phyloP scores from a whole-genome alignment of 2,888 invertebrate genomes.

The Anthoptus insignis region DNA sequence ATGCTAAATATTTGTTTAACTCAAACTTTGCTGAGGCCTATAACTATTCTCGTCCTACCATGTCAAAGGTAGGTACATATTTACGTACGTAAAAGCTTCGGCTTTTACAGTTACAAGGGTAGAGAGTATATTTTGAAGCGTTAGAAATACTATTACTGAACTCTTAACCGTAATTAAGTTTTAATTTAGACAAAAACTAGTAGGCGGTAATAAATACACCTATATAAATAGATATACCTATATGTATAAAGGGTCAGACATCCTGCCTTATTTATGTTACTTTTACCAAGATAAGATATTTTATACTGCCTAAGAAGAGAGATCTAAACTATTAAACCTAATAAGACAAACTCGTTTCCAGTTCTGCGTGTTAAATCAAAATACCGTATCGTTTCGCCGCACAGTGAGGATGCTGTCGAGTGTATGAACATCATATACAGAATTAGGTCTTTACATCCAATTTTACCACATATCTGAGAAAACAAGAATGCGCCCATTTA shows the following conservation, averaged over 20 bases:
- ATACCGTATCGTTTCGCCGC: too few species aligned
- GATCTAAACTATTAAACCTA: too few species aligned
- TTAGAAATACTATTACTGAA: not conserved
- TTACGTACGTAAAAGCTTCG: conserved; percentile 23
- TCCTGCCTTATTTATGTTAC: too few species aligned
- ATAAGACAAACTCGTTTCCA: too few species aligned
- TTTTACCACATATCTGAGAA: not conserved
- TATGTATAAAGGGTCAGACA: too few species aligned
- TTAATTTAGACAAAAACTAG: not conserved
- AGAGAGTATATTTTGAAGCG: not conserved
- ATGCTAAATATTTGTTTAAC: conserved; percentile 9
- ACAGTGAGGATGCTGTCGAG: too few species aligned
- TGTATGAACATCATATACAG: too few species aligned
- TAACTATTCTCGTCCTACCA: conserved; percentile 12
- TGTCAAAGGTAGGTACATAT: conserved; percentile 25
- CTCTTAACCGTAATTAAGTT: not conserved
- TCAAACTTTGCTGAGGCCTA: conserved; percentile 11
- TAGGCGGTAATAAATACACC: too few species aligned
- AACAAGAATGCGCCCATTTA: conserved; percentile 2
- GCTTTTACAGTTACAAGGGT: conserved; percentile 8
- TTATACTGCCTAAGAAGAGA: too few species aligned
- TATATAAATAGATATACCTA: too few species aligned
- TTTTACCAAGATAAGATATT: too few species aligned
- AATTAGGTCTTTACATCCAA: not conserved
- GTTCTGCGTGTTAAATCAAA: too few species aligned